Evolutionary conservation across 2,888 invertebrate genomes (phyloP).

Genomic region (Diploptera punctata): DNA sequence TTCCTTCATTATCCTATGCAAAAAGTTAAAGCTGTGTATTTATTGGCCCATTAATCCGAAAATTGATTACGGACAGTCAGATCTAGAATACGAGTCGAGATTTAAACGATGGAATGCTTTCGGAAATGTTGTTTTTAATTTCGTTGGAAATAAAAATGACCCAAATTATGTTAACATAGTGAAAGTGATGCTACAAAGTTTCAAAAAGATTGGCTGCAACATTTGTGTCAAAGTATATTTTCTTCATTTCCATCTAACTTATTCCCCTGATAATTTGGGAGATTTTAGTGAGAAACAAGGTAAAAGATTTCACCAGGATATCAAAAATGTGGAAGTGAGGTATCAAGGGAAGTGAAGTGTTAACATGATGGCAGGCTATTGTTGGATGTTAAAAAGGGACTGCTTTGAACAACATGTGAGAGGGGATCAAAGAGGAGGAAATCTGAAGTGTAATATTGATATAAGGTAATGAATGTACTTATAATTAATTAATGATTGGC

Average conservation of each 20-base stretch:
- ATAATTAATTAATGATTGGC: too few species aligned
- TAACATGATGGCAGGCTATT: slow-evolving; percentile 9
- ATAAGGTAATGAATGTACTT: neutral
- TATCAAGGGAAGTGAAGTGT: neutral
- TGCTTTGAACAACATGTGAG: neutral
- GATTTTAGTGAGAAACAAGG: neutral
- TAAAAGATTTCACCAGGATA: neutral
- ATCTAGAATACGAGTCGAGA: neutral
- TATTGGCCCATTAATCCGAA: neutral
- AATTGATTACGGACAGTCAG: neutral
- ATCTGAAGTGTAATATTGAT: too few species aligned
- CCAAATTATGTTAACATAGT: neutral
- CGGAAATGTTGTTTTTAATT: neutral
- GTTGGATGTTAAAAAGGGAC: slow-evolving; percentile 2
- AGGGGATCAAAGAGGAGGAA: neutral
- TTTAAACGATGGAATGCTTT: neutral
- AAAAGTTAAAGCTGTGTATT: neutral
- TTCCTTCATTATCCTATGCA: neutral
- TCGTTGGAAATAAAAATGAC: neutral
- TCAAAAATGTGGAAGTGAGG: neutral
- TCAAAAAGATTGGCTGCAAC: neutral
- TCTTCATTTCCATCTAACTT: neutral
- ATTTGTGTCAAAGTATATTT: neutral
- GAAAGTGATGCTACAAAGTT: neutral
- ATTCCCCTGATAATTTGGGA: neutral